Evolutionary conservation across 2,888 invertebrate genomes (phyloP), one percentile per base, ranked within the genome.

Genomic region (Drosophila testacea): DNA sequence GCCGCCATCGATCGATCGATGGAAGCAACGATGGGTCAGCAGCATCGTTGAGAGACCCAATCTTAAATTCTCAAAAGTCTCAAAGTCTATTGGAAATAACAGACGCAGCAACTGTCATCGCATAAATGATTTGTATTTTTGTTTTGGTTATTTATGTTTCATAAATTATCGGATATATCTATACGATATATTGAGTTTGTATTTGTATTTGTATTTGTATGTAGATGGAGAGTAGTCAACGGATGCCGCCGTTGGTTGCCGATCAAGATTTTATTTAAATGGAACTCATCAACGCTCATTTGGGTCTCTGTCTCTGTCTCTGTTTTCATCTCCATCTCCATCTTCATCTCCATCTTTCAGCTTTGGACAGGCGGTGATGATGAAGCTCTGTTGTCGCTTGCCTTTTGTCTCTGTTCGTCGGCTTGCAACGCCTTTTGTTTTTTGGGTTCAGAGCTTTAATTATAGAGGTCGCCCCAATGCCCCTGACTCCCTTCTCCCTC

Each of bases 101-200:
- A 78, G 77, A 80, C 81, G 81, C 78, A 77, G 77, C 80, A 81
- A 90, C 92, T 90, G 91, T 92, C 92, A 90, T 82, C 91, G 83
- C 79, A 88, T 85, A 89, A 91, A 91, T 91, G 92, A 91, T 92
- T 91, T 92, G 91, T 92, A 88, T 90, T 90, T 92, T 83, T 83
- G 82, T 90, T 89, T 89, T 81, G 74, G 78, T 91, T 90, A 91
- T 91, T 90, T 91, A 91, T 91, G 87, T 90, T 92, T 91, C 90
- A 92, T 91, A 92, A 92, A 91, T 91, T 91, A 92, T 91, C 84
- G 88, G 88, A 89, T 91, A 86, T 85, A 79, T 87, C 67, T 84
- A 73, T 71, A 70, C 69, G 71, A 69, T 69, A 69, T 68, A 68
- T n/a, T 27, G 6, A 30, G 22, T 60, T 16, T 73, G 61, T 69